Percentiles rank a stretch among this genome's conserved stretches.
Evolutionary conservation across 2,113 vertebrate species (phyloP).

Genomic region (Orycteropus afer): DNA sequence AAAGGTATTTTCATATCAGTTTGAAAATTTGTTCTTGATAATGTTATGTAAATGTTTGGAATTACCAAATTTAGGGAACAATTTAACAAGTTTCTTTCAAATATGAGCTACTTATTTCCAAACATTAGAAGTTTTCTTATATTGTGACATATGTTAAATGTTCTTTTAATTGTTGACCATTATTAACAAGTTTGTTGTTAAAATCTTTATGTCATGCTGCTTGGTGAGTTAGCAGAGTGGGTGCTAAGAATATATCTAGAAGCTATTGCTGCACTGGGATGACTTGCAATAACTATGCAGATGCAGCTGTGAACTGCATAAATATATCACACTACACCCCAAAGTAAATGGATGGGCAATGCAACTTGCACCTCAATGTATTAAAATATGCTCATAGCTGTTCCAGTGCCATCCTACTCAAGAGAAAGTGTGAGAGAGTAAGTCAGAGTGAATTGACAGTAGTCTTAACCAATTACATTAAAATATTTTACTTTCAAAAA

Average conservation of each 20-base stretch:
- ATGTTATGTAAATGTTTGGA: not conserved
- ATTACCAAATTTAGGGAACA: not conserved
- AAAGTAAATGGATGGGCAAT: not conserved
- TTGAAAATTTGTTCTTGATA: not conserved
- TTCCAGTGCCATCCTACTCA: not conserved
- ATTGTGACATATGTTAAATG: not conserved
- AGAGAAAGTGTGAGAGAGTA: not conserved
- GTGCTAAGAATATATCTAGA: not conserved
- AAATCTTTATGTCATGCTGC: not conserved
- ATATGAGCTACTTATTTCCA: not conserved
- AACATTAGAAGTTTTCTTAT: not conserved
- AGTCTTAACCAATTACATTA: not conserved
- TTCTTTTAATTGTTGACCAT: not conserved
- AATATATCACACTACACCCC: not conserved
- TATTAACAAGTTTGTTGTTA: not conserved
- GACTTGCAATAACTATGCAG: not conserved
- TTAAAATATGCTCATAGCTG: not conserved
- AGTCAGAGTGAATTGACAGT: not conserved
- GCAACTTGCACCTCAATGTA: not conserved
- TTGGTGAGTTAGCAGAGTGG: not conserved
- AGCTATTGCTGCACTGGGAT: not conserved
- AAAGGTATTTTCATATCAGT: not conserved
- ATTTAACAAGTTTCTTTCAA: not conserved
- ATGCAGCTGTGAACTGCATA: not conserved
- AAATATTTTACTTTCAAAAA: not conserved